phyloP scores from a whole-genome alignment of 2,113 vertebrate species.

The Dasyprocta punctata region DNA sequence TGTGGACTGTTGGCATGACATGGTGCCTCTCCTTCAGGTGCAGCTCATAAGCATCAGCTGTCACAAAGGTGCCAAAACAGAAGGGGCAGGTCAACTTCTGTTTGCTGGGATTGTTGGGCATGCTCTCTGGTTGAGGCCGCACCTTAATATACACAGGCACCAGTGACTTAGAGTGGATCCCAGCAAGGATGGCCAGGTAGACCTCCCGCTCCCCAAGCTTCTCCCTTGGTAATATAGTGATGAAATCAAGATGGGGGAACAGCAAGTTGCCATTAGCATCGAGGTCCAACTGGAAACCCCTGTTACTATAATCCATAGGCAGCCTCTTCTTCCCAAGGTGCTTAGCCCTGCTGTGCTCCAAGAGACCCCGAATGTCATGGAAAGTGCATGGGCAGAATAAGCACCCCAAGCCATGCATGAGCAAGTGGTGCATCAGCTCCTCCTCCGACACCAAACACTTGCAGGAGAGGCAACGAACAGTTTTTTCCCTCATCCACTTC shows the following conservation, averaged over 20 bases:
- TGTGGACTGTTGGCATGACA: conserved; percentile 95
- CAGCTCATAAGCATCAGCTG: conserved; percentile 88
- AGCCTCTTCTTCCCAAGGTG: conserved; percentile 92
- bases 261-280: conserved; percentile 90
- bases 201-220: conserved; percentile 94
- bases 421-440: conserved; percentile 92
- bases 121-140: conserved; percentile 85
- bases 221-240: conserved; percentile 90
- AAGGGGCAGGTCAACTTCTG: conserved; percentile 92
- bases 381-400: conserved; percentile 94
- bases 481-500: conserved; percentile 94
- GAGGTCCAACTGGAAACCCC: conserved; percentile 90
- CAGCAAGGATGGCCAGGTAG: conserved; percentile 93
- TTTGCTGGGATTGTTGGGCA: conserved; percentile 50
- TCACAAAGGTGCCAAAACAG: conserved; percentile 90
- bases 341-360: conserved; percentile 90
- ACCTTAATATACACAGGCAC: conserved; percentile 93
- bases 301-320: conserved; percentile 92
- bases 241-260: conserved; percentile 95
- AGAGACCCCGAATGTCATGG: conserved; percentile 91
- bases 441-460: conserved; percentile 92
- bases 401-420: conserved; percentile 95
- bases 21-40: conserved; percentile 96
- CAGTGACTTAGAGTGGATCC: conserved; percentile 84
- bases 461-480: conserved; percentile 92